Percentiles rank a stretch among this genome's conserved stretches.
Evolutionary conservation across 2,113 vertebrate species (phyloP).

Genomic region (Triplophysa rosa): DNA sequence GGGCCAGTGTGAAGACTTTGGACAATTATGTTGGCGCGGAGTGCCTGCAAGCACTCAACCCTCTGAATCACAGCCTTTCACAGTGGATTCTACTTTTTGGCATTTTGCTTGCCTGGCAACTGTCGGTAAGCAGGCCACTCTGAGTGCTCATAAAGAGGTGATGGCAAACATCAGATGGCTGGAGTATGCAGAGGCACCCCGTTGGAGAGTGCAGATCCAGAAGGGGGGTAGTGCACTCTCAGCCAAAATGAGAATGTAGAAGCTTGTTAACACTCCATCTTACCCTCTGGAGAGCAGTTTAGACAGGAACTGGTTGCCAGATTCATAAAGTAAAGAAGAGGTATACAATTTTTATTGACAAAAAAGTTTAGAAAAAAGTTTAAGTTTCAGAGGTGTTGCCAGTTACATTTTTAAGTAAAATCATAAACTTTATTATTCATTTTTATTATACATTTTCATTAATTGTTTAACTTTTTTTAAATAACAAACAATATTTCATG

Average conservation of each 20-base stretch:
- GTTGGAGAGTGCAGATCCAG: constrained; percentile 12
- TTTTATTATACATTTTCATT: no score
- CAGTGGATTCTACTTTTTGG: constrained; percentile 67
- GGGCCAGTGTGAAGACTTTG: constrained; percentile 65
- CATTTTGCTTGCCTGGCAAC: constrained; percentile 68
- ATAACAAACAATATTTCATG: no score
- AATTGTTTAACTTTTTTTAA: no score
- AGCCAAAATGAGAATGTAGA: constrained; percentile 51
- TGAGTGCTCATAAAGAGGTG: constrained; percentile 61
- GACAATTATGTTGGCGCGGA: constrained; percentile 77
- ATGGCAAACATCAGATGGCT: constrained; percentile 44
- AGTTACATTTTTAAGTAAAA: no score
- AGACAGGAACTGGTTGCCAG: constrained; percentile 46
- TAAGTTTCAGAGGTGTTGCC: no score
- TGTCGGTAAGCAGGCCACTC: constrained; percentile 50
- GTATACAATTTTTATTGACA: constrained; percentile 13
- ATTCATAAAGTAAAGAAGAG: constrained; percentile 50
- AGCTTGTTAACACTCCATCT: constrained; percentile 63
- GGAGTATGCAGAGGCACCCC: not conserved
- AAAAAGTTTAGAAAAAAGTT: no score
- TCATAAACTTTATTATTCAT: no score
- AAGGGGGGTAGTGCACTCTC: constrained; percentile 26
- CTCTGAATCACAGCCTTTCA: constrained; percentile 79
- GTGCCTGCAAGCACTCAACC: constrained; percentile 57
- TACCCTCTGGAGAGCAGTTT: constrained; percentile 53